Percentiles rank a stretch among this genome's conserved stretches.
These are phyloP conservation scores for Drosophila ananassae DNA, from an alignment of 1,140 invertebrate species.

Conservation along the genomic window DNA sequence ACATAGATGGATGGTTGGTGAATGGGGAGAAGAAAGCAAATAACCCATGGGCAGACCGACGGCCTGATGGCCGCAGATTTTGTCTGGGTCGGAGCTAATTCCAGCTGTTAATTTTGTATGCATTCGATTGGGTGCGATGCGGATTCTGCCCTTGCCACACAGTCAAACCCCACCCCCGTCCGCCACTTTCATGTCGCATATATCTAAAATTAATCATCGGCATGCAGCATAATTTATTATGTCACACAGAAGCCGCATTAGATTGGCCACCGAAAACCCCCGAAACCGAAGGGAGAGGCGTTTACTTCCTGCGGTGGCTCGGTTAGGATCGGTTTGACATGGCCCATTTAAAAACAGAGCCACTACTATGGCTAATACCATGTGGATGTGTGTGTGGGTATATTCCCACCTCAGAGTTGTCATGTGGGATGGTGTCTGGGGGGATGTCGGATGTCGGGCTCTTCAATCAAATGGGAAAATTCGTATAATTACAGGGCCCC, in stretches of 20 bases:
- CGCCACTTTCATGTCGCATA: conserved; percentile 62
- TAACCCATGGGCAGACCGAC: conserved; percentile 39
- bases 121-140: conserved; percentile 64
- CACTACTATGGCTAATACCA: not conserved
- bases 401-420: conserved; percentile 17
- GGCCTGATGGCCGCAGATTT: conserved; percentile 50
- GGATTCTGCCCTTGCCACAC: not conserved
- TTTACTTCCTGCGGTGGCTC: conserved; percentile 68
- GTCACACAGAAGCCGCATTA: conserved; percentile 67
- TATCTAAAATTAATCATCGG: conserved; percentile 77
- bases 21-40: conserved; percentile 42
- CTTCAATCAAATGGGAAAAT: conserved; percentile 78
- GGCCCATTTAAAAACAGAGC: conserved; percentile 63
- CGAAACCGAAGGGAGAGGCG: conserved; percentile 39
- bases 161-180: not conserved
- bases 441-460: conserved; percentile 42
- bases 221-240: conserved; percentile 82
- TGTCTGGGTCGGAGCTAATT: conserved; percentile 44
- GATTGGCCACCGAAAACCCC: conserved; percentile 29
- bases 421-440: conserved; percentile 21
- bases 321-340: conserved; percentile 57
- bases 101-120: conserved; percentile 64
- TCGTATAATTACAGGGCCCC: conserved; percentile 67
- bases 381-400: not conserved
- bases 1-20: conserved; percentile 17